These are phyloP conservation scores for Salmo trutta DNA, from an alignment of 2,797 vertebrate species.

Conservation along the genomic window DNA sequence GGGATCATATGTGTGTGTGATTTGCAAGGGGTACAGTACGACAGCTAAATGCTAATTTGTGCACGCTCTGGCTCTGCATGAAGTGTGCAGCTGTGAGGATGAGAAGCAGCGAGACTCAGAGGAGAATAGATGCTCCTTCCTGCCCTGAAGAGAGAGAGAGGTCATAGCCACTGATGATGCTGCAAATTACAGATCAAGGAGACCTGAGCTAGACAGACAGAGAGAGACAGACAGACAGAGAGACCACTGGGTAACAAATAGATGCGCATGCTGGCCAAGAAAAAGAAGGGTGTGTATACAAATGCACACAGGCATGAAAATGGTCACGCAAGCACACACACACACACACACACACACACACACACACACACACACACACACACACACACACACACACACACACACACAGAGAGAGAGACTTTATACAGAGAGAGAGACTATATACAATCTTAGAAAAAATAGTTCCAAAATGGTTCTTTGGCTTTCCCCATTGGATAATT, in stretches of 20 bases:
- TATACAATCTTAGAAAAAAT: too few relatives aligned
- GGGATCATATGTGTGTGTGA: neutral
- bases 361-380: neutral
- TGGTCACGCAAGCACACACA: neutral
- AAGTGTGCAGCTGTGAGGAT: neutral
- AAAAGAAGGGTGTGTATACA: neutral
- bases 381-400: conserved; percentile 1
- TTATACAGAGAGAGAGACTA: too few relatives aligned
- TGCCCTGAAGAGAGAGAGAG: neutral
- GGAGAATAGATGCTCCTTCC: neutral
- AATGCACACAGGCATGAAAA: neutral
- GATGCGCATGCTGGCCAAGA: neutral
- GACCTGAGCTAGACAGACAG: neutral
- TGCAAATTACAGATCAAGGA: neutral
- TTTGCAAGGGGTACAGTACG: neutral
- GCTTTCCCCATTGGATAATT: too few relatives aligned
- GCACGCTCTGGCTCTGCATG: neutral
- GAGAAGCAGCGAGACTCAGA: neutral
- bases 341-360: neutral
- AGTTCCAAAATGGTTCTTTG: too few relatives aligned
- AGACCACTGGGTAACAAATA: neutral
- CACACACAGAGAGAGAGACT: neutral
- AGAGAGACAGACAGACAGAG: neutral
- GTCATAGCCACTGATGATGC: neutral
- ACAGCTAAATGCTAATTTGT: neutral